Base-by-base conservation (phyloP, 2,888 invertebrate genomes). In the Kryphioiulus occultus region DNA sequence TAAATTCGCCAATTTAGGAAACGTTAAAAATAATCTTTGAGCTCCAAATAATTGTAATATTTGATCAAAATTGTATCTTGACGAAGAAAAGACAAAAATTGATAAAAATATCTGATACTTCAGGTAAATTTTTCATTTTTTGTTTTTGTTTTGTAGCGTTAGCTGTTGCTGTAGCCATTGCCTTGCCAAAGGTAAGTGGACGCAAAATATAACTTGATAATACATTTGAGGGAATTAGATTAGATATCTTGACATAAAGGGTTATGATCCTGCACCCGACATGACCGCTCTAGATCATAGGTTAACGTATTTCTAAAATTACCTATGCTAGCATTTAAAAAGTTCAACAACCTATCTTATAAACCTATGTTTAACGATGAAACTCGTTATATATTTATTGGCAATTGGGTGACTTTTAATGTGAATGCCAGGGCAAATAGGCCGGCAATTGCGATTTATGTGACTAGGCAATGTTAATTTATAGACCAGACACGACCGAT, bases 131-230 rank as follows among this genome's bases (percentile, higher is more conserved):
- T 19, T n/a, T 5, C 15, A 1, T 12, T 15, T 0, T 17, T 47
- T 59, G n/a, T 68, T 68, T 12, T 26, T 9, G 26, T 68, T 26
- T 68, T 68, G 22, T 26, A 68, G 68, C 68, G 12, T 68, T 68
- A 22, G 68, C 68, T 22, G 68, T 68, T 68, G 68, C 68, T 68
- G 68, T 68, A 68, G 68, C 26, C 68, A 68, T 68, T 68, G 68
- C 68, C 22, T 68, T 68, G 68, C 68, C 68, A 68, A 68, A 68
- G 68, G 68, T 68, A 68, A 68, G 68, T 68, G 12, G 26, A 68
- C 22, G 68, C 26, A 68, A 68, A 68, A 10, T 22, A 26, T 26
- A n/a, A 53, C 0, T 53, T n/a, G 10, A 0, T 68, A 59, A 68
- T 22, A 68, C 22, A 9, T 68, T 22, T 22, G 68, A 22, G 22